Evolutionary conservation across 2,797 vertebrate genomes (phyloP).

Genomic region (Oreortyx pictus): DNA sequence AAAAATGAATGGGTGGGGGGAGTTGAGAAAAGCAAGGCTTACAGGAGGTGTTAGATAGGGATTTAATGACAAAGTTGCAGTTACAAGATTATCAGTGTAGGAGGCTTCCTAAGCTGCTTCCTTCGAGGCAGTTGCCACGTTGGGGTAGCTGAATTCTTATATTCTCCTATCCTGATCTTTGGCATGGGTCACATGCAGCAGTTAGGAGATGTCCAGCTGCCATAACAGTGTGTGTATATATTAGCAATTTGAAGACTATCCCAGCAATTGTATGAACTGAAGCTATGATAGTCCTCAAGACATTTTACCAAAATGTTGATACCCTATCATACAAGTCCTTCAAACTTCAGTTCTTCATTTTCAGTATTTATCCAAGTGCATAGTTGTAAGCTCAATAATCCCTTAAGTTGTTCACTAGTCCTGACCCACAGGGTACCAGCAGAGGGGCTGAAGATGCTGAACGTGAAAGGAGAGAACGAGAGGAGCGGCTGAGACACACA

Average conservation of each 20-base stretch:
- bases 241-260: neutral
- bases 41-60: accelerated
- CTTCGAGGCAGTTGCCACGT: neutral
- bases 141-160: neutral
- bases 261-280: neutral
- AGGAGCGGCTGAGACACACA: conserved; percentile 90
- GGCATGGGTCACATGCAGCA: neutral
- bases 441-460: conserved; percentile 92
- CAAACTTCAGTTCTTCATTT: neutral
- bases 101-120: neutral
- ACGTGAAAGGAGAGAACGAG: conserved; percentile 90
- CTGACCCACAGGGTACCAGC: conserved; percentile 86
- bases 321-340: neutral
- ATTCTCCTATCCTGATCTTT: neutral
- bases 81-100: neutral
- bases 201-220: neutral
- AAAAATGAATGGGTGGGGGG: neutral
- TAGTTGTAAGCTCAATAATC: neutral
- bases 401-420: conserved; percentile 27
- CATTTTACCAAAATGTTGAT: neutral
- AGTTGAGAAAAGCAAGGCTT: neutral
- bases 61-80: neutral
- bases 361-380: neutral
- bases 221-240: accelerated
- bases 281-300: neutral